Conservation (phyloP, 2,888 invertebrate genomes). For the Amiota communis region DNA sequence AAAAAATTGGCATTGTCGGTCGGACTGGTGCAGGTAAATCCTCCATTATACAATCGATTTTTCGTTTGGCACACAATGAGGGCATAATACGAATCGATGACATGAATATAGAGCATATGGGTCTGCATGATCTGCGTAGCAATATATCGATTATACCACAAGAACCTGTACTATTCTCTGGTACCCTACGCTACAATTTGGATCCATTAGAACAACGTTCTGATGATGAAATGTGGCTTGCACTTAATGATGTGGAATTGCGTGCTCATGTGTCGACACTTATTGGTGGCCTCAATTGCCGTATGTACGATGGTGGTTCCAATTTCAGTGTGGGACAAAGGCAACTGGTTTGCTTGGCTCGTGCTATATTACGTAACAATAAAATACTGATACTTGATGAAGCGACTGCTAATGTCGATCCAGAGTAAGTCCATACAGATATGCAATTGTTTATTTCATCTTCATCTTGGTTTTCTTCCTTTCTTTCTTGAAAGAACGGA, state of each 20-base stretch:
- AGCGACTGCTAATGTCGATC: conserved; percentile 93
- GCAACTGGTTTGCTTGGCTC: conserved; percentile 89
- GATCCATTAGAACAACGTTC: conserved; percentile 85
- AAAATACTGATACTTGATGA: conserved; percentile 90
- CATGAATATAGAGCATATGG: conserved; percentile 81
- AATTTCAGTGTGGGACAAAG: conserved; percentile 92
- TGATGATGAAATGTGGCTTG: conserved; percentile 85
- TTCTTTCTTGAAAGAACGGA: conserved; percentile 78
- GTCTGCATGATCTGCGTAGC: conserved; percentile 83
- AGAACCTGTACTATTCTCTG: conserved; percentile 90
- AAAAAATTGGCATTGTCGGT: conserved; percentile 87
- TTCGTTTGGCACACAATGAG: conserved; percentile 85
- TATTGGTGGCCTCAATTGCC: conserved; percentile 76
- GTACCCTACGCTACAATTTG: conserved; percentile 87
- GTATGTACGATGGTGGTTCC: conserved; percentile 83
- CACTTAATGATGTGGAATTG: conserved; percentile 84
- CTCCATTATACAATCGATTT: conserved; percentile 86
- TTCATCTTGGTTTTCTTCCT: conserved; percentile 11
- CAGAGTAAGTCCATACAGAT: conserved; percentile 77
- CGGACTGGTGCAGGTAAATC: conserved; percentile 93
- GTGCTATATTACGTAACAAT: conserved; percentile 85
- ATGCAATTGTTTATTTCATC: neutral
- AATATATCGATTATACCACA: conserved; percentile 95
- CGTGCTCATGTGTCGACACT: conserved; percentile 80
- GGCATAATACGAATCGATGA: conserved; percentile 86